Evolutionary conservation across 2,888 invertebrate species (phyloP).

Genomic region (Brachypalpus laphriformis): DNA sequence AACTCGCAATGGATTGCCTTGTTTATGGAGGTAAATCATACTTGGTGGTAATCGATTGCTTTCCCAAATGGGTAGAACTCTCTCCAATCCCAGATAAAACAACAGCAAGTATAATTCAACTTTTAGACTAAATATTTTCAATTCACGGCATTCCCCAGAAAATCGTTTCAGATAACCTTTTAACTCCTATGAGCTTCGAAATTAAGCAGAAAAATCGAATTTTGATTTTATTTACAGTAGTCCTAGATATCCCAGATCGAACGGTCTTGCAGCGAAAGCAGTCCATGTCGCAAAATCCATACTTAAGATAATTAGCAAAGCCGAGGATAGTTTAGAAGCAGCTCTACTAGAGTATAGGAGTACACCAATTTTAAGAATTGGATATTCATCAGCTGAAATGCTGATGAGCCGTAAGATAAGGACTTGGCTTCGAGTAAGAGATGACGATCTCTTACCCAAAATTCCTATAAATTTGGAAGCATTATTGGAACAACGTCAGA

Average conservation of each 20-base stretch:
- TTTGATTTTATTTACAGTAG: constrained; percentile 50
- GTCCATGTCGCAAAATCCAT: constrained; percentile 44
- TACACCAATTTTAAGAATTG: too few relatives aligned
- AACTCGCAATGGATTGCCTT: too few relatives aligned
- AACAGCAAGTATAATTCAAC: too few relatives aligned
- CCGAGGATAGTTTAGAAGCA: constrained; percentile 22
- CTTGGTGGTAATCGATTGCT: constrained; percentile 33
- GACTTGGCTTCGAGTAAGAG: constrained; percentile 34
- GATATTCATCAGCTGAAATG: constrained; percentile 54
- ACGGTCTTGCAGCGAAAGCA: constrained; percentile 39
- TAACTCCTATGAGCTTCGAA: constrained; percentile 35
- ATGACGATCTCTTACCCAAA: constrained; percentile 28
- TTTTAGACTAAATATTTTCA: too few relatives aligned
- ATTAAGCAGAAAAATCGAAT: constrained; percentile 41
- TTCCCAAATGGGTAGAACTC: constrained; percentile 42
- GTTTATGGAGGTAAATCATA: constrained; percentile 22
- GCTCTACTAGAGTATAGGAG: constrained; percentile 41
- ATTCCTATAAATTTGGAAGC: neutral
- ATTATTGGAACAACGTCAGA: constrained; percentile 10
- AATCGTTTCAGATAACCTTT: neutral
- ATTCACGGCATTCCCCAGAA: constrained; percentile 36
- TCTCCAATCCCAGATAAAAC: too few relatives aligned
- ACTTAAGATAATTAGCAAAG: constrained; percentile 16
- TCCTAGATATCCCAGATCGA: constrained; percentile 34
- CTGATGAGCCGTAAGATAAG: constrained; percentile 41